A percentile compares a stretch with the other conserved stretches of the same genome.
Conservation (phyloP, 2,113 vertebrate species). For the Pelecanus crispus region DNA sequence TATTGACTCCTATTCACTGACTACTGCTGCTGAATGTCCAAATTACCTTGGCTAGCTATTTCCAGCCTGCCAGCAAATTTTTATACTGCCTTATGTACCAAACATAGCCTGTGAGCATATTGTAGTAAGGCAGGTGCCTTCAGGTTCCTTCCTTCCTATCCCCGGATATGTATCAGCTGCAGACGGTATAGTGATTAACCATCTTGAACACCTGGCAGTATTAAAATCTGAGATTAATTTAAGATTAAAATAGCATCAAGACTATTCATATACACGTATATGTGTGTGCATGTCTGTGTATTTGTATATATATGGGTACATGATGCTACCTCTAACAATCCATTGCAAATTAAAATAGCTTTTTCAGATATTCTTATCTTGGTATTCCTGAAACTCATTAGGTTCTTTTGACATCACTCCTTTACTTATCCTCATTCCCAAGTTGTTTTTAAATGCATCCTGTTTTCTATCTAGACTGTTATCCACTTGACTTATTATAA, state of each 20-base stretch:
- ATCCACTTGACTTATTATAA: background rate
- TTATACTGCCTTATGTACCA: background rate
- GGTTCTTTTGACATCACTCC: background rate
- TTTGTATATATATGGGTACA: background rate
- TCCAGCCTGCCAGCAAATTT: background rate
- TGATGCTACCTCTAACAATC: background rate
- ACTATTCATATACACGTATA: constrained; percentile 15
- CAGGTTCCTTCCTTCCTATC: constrained; percentile 35
- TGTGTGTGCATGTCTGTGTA: background rate
- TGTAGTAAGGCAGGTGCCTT: constrained; percentile 2
- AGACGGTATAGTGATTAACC: background rate
- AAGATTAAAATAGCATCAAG: constrained; percentile 24
- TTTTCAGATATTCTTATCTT: constrained; percentile 20
- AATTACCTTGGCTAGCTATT: background rate
- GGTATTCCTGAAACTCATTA: background rate
- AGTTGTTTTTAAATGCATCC: background rate
- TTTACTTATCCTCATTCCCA: background rate
- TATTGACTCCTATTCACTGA: background rate
- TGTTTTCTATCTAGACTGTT: background rate
- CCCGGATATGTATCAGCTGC: background rate
- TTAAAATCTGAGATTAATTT: constrained; percentile 37
- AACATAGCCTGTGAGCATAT: background rate
- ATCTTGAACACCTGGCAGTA: background rate
- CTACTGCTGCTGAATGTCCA: background rate
- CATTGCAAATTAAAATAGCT: constrained; percentile 1